Percentiles rank a stretch among this genome's conserved stretches.
phyloP scores from a whole-genome alignment of 2,888 invertebrate species.

The Drosophila picticornis region DNA sequence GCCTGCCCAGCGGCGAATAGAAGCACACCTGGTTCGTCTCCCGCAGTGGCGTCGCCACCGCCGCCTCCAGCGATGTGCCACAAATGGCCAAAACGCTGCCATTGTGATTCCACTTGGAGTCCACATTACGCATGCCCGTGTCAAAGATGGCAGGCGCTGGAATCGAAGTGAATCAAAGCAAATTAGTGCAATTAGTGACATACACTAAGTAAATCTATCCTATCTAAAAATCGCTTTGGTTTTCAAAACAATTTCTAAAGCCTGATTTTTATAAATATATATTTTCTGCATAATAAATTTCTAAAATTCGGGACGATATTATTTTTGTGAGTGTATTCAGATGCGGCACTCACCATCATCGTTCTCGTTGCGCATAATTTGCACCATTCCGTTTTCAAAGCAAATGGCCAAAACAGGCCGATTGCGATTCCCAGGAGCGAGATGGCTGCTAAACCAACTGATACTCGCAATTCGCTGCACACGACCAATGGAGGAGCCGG shows the following conservation, averaged over 20 bases:
- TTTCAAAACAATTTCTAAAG: no score
- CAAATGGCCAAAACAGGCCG: constrained; percentile 94
- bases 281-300: neutral
- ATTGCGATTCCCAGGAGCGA: constrained; percentile 87
- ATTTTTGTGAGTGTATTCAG: neutral
- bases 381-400: constrained; percentile 94
- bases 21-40: constrained; percentile 95
- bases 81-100: constrained; percentile 95
- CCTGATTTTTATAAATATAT: neutral
- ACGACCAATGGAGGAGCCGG: constrained; percentile 83
- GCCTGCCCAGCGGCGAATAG: constrained; percentile 95
- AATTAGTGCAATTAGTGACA: no score
- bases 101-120: constrained; percentile 96
- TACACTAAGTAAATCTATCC: neutral
- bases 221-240: neutral
- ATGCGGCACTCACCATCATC: constrained; percentile 89
- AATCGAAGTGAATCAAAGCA: neutral
- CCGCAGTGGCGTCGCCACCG: constrained; percentile 84
- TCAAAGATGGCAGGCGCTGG: constrained; percentile 93
- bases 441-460: constrained; percentile 95
- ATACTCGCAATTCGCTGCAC: constrained; percentile 89
- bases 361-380: constrained; percentile 95
- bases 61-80: constrained; percentile 87
- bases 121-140: constrained; percentile 92
- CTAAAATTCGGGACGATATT: neutral